Base-by-base conservation (phyloP, 1,140 invertebrate species). In the Atta texana region DNA sequence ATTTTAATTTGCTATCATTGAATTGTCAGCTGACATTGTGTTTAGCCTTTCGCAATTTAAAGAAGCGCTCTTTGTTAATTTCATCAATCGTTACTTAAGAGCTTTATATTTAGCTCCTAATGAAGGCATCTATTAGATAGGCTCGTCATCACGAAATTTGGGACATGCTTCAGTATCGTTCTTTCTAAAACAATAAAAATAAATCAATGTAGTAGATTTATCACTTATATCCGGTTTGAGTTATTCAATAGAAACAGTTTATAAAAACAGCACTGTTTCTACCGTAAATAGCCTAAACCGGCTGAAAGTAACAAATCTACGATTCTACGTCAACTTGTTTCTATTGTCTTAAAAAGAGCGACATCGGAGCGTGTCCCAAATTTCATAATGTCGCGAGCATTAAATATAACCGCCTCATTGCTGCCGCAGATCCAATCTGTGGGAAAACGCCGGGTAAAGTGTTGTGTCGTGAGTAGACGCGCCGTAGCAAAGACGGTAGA, bases 391-490 rank as follows among this genome's bases (percentile, higher is more conserved):
- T 59, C 59, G 61, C 49, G 44, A 66, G 76, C 61, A 21, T 53
- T 24, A 5, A 78, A 44, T 44, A 49, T 68, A n/a, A 51, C 24
- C 76, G 21, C 57, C 10, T 63, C 8, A 44, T 75, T 72, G 49
- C 78, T 71, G 76, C 31, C 55, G 34, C 39, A 57, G 10, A 5
- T 44, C 18, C 59, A 69, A 28, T 78, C 12, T 61, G 86, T 86
- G 86, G 31, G 89, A 90, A 90, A 90, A 78, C 31, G 53, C 10
- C 24, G 57, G 21, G 86, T 64, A 61, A 59, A 80, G 88, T 28
- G 81, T 82, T 77, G 77, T 69, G 69, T 49, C 14, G 57, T 49
- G 77, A 89, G 74, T 81, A 86, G 89, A 90, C 49, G 49, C 49
- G 49, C 49, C 14, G 8, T 44, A 51, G 49, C 49, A 4, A 51